Base-by-base conservation (phyloP, 2,888 invertebrate genomes). In the Eulithis testata region DNA sequence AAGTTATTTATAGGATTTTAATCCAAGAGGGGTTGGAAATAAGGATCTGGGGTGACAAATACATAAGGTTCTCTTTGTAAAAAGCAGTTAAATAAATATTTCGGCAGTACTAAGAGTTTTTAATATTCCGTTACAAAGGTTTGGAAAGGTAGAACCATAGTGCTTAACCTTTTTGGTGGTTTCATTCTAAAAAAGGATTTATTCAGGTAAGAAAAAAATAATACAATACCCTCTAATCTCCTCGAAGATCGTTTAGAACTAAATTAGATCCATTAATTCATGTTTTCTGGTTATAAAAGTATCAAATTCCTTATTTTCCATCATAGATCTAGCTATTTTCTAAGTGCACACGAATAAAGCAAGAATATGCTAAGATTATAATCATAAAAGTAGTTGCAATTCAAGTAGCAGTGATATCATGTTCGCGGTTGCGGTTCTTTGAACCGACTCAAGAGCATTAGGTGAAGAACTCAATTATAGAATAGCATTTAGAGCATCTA, bases 361-460 rank as follows among this genome's bases (percentile, higher is more conserved):
- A 21, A 21, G 21, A 21, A 21, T 21, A 21, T 9, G 9, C 11
- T 21, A 9, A 14, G 21, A 7, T 44, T 44, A 7, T 44, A 44
- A n/a, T 44, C n/a, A n/a, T 44, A n/a, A 12, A 49, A 11, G 37
- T n/a, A 27, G 21, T 47, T 49, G 59, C 47, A 54, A 64, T 53
- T 59, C 47, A 55, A 64, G 63, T 54, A 59, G 40, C 58, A 53
- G 37, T 50, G 44, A 31, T 44, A 63, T 58, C 53, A 53, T 11
- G 58, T 63, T 63, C 21, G 63, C 58, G 63, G 63, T 58, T 63
- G 63, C 45, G 58, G 58, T 58, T 3, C 40, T n/a, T 14, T 45
- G 37, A 37, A 49, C 57, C 37, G 37, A 12, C 47, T 51, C 14
- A 45, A 40, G 44, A 44, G n/a, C 44, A 44, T 44, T 47, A 47